Evolutionary conservation across 2,888 invertebrate species (phyloP).

Genomic region (Crocallis elinguaria): DNA sequence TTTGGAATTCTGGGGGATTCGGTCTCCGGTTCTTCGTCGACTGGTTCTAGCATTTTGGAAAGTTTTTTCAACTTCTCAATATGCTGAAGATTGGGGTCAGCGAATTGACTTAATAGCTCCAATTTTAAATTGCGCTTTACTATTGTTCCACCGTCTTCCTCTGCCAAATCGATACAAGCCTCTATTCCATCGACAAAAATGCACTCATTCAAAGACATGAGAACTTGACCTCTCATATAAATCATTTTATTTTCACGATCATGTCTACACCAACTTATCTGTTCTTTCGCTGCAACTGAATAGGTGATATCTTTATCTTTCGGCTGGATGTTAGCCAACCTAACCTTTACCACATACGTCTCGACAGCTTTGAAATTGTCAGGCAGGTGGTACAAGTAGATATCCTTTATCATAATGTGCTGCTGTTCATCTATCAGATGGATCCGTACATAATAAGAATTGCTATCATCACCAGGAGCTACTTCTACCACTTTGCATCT

Average conservation of each 20-base stretch:
- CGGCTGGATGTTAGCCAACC: slow-evolving; percentile 66
- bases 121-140: slow-evolving; percentile 82
- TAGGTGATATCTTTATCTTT: slow-evolving; percentile 72
- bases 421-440: slow-evolving; percentile 86
- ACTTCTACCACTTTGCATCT: slow-evolving; percentile 84
- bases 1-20: slow-evolving; percentile 30
- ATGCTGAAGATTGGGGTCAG: slow-evolving; percentile 73
- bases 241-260: slow-evolving; percentile 55
- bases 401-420: slow-evolving; percentile 63
- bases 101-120: slow-evolving; percentile 75
- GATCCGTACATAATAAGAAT: slow-evolving; percentile 68
- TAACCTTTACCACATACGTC: slow-evolving; percentile 67
- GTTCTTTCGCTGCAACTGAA: slow-evolving; percentile 59
- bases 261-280: slow-evolving; percentile 51
- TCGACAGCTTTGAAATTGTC: slow-evolving; percentile 76
- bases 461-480: slow-evolving; percentile 55
- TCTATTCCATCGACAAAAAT: slow-evolving; percentile 88
- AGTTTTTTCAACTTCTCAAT: slow-evolving; percentile 74
- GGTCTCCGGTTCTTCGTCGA: slow-evolving; percentile 35
- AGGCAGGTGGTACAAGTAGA: slow-evolving; percentile 78
- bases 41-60: slow-evolving; percentile 54
- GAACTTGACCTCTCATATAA: slow-evolving; percentile 77
- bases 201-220: slow-evolving; percentile 84
- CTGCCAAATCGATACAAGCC: slow-evolving; percentile 79
- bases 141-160: slow-evolving; percentile 77